Conservation (phyloP, 2,888 invertebrate species). For the Thumatha senex region DNA sequence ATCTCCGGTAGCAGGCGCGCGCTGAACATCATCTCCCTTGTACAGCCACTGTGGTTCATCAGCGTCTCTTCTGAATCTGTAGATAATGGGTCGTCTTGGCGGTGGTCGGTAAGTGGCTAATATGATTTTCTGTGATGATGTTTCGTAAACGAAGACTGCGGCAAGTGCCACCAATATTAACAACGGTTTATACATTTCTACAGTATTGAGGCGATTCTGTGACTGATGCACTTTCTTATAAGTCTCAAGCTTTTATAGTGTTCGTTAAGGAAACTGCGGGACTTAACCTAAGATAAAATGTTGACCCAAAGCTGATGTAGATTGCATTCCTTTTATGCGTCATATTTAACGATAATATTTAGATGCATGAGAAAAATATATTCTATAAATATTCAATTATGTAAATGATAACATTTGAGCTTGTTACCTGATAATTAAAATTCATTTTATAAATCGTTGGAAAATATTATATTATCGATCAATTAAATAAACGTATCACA, state of each 20-base stretch:
- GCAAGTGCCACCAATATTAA: conserved; percentile 10
- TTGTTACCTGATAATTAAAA: no score
- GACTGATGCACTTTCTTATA: not conserved
- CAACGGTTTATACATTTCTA: conserved; percentile 14
- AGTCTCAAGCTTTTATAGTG: not conserved
- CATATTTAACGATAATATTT: not conserved
- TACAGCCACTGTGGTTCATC: conserved; percentile 13
- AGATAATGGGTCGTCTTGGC: not conserved
- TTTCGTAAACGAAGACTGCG: conserved; percentile 8
- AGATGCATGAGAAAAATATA: no score
- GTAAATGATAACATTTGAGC: no score
- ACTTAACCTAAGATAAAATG: not conserved
- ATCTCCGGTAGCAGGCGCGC: conserved; percentile 6
- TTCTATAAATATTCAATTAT: no score
- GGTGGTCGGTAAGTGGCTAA: not conserved
- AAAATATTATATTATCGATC: no score
- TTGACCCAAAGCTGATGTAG: not conserved
- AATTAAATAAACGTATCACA: no score
- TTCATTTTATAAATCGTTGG: no score
- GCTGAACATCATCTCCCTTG: conserved; percentile 8
- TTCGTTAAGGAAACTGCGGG: not conserved
- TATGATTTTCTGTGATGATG: conserved; percentile 4
- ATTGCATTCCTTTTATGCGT: not conserved
- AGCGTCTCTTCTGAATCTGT: conserved; percentile 6
- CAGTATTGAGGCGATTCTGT: not conserved